Evolutionary conservation across 1,140 invertebrate species (phyloP), one percentile per base, ranked within the genome.

Genomic region (Drosophila ogumai): DNA sequence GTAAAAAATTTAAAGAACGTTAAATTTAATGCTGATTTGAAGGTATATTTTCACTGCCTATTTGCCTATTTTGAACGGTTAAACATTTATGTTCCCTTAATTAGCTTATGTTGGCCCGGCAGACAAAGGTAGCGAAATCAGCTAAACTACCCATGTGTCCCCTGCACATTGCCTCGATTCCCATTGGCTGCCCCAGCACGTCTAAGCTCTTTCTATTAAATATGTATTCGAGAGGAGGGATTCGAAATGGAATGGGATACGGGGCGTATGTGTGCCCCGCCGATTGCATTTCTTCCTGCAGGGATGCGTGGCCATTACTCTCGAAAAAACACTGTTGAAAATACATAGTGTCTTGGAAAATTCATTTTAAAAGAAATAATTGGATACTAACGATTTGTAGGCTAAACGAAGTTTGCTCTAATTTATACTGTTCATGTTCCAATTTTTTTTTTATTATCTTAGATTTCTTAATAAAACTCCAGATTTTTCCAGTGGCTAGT

Each of bases 131-230:
- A 41, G 15, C 64, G 15, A 78, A 77, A 78, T 78, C 64, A 77
- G 75, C 74, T 78, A 69, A 77, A 69, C 57, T 77, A 57, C 74
- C 43, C 31, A 49, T 40, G 13, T 22, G 41, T 36, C 41, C 47
- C 36, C 49, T 25, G 28, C 57, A 22, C 63, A 6, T 10, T 1
- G 15, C n/a, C 13, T n/a, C 36, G 19, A 43, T 19, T 50, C 32
- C 28, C 25, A 17, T n/a, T 15, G 17, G 32, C 44, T 36, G 28
- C 25, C 32, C 57, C 73, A 46, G 54, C 73, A 60, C 55, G 63
- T 56, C 74, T 68, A 67, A 77, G 74, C 74, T 77, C 63, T 60
- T 76, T 68, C 63, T 56, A 77, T 77, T 77, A 77, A 78, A 78
- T 69, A 69, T 78, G 75, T 78, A 78, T 69, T 59, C 67, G 22